Evolutionary conservation across 2,888 invertebrate genomes (phyloP).

Genomic region (Sylvicola fuscatus): DNA sequence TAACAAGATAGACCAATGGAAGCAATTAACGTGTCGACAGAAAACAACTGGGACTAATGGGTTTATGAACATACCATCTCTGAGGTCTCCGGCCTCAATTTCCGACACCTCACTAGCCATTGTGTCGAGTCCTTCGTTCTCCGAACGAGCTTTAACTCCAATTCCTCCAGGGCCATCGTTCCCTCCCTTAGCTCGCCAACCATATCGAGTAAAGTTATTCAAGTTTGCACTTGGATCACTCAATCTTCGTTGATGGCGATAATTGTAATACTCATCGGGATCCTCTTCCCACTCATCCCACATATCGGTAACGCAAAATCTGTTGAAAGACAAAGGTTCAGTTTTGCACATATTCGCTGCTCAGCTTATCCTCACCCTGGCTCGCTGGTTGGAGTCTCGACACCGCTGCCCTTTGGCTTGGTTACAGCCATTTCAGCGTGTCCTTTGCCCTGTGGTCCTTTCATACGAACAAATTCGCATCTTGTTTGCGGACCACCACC

Average conservation of each 20-base stretch:
- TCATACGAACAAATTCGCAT: slow-evolving; percentile 96
- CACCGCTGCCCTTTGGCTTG: slow-evolving; percentile 78
- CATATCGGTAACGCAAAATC: slow-evolving; percentile 59
- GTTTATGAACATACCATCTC: slow-evolving; percentile 59
- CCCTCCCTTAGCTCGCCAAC: slow-evolving; percentile 44
- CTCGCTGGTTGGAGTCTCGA: slow-evolving; percentile 88
- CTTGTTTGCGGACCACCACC: slow-evolving; percentile 50
- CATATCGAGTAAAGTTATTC: slow-evolving; percentile 63
- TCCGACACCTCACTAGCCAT: slow-evolving; percentile 69
- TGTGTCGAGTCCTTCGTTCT: slow-evolving; percentile 78
- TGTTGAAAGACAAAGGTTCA: slow-evolving; percentile 6
- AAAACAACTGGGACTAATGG: too few relatives aligned
- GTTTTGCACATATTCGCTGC: not conserved
- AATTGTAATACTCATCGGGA: slow-evolving; percentile 64
- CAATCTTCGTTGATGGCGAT: slow-evolving; percentile 53
- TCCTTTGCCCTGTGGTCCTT: slow-evolving; percentile 90
- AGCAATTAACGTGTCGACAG: too few relatives aligned
- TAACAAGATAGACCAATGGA: too few relatives aligned
- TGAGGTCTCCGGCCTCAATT: slow-evolving; percentile 82
- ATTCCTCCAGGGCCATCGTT: slow-evolving; percentile 3
- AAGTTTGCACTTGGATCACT: slow-evolving; percentile 89
- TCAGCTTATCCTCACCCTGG: slow-evolving; percentile 31
- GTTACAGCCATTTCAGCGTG: slow-evolving; percentile 96
- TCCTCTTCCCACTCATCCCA: slow-evolving; percentile 88
- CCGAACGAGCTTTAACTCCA: slow-evolving; percentile 66